Conservation (phyloP, 2,797 vertebrate genomes). For the Galagoides demidoff region DNA sequence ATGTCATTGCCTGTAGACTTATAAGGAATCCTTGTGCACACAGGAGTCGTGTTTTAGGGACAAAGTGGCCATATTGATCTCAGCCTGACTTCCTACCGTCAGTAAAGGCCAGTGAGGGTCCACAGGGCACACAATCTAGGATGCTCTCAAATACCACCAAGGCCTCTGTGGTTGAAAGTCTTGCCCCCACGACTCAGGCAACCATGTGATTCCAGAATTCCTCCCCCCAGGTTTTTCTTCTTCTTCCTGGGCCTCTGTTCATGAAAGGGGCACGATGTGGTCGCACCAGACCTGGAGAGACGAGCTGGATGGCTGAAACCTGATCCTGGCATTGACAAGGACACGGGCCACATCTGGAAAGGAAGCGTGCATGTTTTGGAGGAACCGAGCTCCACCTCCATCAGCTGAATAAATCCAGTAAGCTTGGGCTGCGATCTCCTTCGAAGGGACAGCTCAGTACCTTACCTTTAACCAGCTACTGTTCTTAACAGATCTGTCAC, state of each 20-base stretch:
- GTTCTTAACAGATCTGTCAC: not conserved
- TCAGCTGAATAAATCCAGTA: not conserved
- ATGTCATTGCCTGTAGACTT: not conserved
- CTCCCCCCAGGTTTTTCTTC: not conserved
- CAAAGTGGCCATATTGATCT: fast-evolving
- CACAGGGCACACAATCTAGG: fast-evolving
- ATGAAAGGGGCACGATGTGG: not conserved
- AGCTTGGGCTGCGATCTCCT: not conserved
- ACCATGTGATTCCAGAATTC: fast-evolving
- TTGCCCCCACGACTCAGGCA: fast-evolving
- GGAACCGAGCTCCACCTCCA: not conserved
- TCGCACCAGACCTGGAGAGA: not conserved
- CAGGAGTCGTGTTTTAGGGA: not conserved
- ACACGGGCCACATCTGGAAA: not conserved
- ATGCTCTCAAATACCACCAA: fast-evolving
- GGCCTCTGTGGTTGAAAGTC: not conserved
- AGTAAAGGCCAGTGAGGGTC: not conserved
- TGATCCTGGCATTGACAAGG: not conserved
- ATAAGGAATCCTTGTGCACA: fast-evolving
- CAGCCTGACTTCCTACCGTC: not conserved
- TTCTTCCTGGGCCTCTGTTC: not conserved
- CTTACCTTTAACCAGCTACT: not conserved
- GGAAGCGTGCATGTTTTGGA: not conserved
- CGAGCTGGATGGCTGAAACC: not conserved
- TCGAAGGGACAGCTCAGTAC: not conserved